Conservation (phyloP, 2,888 invertebrate species). For the Cecidostiba fungosa region DNA sequence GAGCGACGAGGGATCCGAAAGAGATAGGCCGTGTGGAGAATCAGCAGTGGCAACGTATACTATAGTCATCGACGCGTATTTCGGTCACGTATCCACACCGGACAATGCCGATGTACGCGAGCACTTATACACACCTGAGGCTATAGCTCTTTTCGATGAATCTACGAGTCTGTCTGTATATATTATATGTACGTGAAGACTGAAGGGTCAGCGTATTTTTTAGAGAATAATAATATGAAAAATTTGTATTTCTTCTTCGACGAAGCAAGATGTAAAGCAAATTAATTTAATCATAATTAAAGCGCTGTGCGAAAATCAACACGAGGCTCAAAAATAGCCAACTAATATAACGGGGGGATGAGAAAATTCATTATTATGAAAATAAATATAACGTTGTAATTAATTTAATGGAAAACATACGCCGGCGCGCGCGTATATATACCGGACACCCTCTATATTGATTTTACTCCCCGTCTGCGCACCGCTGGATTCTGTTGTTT, state of each 20-base stretch:
- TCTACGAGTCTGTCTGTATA: neutral
- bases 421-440: neutral
- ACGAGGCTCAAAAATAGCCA: neutral
- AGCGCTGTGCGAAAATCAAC: neutral
- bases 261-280: neutral
- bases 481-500: neutral
- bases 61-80: slow-evolving; percentile 67
- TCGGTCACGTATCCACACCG: slow-evolving; percentile 67
- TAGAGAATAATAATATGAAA: too few species aligned
- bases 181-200: neutral
- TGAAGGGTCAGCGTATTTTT: neutral
- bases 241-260: too few species aligned
- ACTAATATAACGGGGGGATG: neutral
- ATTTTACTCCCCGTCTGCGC: neutral
- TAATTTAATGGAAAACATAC: slow-evolving; percentile 10
- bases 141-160: neutral
- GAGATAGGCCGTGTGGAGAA: neutral
- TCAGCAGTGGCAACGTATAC: slow-evolving; percentile 57
- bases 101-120: neutral
- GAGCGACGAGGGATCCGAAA: neutral
- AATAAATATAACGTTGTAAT: slow-evolving; percentile 17
- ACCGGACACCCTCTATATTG: neutral
- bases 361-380: slow-evolving; percentile 11
- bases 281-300: slow-evolving; percentile 21
- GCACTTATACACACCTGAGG: slow-evolving; percentile 13